Evolutionary conservation across 2,888 invertebrate genomes (phyloP), one percentile per base, ranked within the genome.

Genomic region (Nebria salina): DNA sequence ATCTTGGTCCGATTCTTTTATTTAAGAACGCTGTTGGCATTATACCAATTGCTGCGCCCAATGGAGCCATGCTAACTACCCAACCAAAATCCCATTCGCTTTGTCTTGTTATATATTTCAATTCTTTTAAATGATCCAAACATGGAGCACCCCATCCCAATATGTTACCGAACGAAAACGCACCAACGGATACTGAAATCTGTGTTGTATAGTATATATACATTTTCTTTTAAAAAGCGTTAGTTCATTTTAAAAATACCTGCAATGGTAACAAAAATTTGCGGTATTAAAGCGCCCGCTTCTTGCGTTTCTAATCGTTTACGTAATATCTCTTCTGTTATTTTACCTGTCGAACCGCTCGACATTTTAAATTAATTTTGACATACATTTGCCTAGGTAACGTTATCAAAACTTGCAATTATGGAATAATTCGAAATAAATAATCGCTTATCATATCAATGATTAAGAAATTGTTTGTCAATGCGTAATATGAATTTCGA

Each of bases 101-200:
- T 72, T 20, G 43, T 9, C 68, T 76, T 82, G 70, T 34, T 11
- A 9, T 64, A 54, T 79, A 76, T 65, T 68, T 42, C n/a, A 75
- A 73, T 26, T 73, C 78, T 70, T 72, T 65, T 2, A 76, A 25
- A 72, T 79, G 70, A 8, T 77, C 76, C 25, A 83, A 77, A 41
- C 83, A 82, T 8, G 85, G 84, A 66, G 83, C 83, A 26, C 85
- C 84, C 86, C 86, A 86, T 65, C 84, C 85, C 4, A 86, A 72
- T 11, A 83, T 82, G 8, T 84, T 84, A 72, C 86, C 86, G 77
- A 85, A 85, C 1, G 83, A 84, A 34, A 86, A 77, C 15, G 85
- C 83, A 26, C 84, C 84, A 13, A 84, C 75, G 77, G 85, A 84
- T 54, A 84, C 86, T 86, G 77, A 41, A 85, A 84, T 15, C 13